Conservation (phyloP, 2,888 invertebrate genomes). For the Chironomus tentans region DNA sequence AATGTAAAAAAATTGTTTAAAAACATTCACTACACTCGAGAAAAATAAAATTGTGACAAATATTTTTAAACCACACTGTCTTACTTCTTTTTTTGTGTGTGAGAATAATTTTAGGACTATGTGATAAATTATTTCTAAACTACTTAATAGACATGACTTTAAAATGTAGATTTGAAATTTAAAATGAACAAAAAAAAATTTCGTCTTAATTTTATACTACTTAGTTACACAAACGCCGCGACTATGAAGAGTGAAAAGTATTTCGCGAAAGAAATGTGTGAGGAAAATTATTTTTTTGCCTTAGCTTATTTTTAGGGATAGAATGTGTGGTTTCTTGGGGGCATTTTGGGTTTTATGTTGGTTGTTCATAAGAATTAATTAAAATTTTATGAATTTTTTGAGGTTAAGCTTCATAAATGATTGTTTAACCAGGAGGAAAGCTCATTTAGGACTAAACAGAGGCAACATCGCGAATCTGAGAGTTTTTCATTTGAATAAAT, state of each 20-base stretch:
- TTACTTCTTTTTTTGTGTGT: neutral
- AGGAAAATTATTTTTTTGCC: neutral
- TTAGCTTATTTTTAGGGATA: too few species aligned
- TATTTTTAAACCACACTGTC: neutral
- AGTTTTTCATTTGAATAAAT: too few species aligned
- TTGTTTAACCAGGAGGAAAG: too few species aligned
- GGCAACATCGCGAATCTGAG: too few species aligned
- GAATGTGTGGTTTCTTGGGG: too few species aligned
- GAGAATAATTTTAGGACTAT: neutral
- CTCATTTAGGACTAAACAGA: too few species aligned
- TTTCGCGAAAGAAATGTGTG: neutral
- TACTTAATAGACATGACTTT: neutral
- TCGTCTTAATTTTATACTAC: neutral
- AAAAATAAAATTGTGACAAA: neutral
- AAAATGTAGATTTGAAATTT: neutral
- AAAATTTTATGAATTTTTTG: too few species aligned
- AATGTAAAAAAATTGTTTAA: neutral
- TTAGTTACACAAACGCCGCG: neutral
- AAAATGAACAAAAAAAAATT: neutral
- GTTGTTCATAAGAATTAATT: too few species aligned
- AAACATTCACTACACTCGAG: neutral
- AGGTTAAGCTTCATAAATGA: too few species aligned
- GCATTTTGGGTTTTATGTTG: too few species aligned
- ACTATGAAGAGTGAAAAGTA: neutral
- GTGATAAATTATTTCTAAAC: neutral